Evolutionary conservation across 2,113 vertebrate species (phyloP).

Genomic region (Anolis sagrei): DNA sequence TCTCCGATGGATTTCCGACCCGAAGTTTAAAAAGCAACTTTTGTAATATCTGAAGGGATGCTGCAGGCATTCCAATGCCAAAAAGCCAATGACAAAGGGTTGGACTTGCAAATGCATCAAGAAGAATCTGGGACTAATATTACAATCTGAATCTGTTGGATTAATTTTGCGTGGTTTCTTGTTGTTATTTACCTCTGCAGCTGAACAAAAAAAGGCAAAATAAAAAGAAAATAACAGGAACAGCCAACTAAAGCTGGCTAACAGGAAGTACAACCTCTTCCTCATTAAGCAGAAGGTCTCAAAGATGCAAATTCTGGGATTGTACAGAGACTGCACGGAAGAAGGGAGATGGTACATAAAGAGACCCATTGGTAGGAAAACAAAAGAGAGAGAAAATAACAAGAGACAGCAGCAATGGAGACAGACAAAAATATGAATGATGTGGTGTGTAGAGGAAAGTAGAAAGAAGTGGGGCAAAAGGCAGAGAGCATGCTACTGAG

Average conservation of each 20-base stretch:
- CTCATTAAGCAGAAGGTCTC: neutral
- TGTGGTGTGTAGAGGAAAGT: too few relatives aligned
- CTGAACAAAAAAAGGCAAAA: neutral
- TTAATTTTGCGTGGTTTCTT: neutral
- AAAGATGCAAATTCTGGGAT: neutral
- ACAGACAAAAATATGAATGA: too few relatives aligned
- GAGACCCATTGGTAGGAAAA: too few relatives aligned
- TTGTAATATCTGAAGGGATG: neutral
- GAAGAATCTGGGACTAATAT: neutral
- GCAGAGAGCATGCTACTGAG: neutral
- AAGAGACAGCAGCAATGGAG: too few relatives aligned
- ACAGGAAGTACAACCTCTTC: neutral
- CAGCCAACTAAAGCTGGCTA: neutral
- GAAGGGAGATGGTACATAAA: neutral
- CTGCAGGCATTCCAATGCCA: neutral
- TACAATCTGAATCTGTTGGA: neutral
- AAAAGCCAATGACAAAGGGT: neutral
- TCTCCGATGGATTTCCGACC: too few relatives aligned
- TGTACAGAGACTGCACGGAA: neutral
- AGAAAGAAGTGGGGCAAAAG: too few relatives aligned
- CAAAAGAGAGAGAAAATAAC: too few relatives aligned
- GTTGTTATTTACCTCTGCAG: neutral
- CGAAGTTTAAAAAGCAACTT: too few relatives aligned
- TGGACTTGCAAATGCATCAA: neutral
- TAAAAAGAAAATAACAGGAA: neutral